Conservation (phyloP, 2,113 vertebrate species). For the Ceuthmochares aereus region DNA sequence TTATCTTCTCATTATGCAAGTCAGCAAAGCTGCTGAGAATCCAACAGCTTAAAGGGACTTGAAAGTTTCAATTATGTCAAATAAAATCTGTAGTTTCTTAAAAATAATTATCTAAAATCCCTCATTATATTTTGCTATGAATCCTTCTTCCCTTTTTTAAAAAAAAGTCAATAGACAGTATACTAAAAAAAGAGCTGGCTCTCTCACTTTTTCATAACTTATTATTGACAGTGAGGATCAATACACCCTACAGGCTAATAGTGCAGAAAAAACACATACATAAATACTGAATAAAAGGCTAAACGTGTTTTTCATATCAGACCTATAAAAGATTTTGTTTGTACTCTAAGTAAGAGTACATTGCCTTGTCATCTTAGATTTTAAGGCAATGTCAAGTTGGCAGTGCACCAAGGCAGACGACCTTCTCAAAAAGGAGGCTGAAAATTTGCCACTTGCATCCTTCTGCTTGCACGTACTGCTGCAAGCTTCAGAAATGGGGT, state of each 20-base stretch:
- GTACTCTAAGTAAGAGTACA: neutral
- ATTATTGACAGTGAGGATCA: neutral
- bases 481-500: neutral
- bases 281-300: neutral
- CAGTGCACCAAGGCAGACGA: neutral
- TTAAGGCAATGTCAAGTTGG: neutral
- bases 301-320: neutral
- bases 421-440: neutral
- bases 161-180: neutral
- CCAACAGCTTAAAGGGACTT: neutral
- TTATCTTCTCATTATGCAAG: neutral
- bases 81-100: neutral
- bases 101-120: slow-evolving; percentile 7
- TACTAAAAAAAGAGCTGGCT: neutral
- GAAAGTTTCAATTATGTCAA: neutral
- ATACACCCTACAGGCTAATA: neutral
- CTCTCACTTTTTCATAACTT: neutral
- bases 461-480: accelerated
- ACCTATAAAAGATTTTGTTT: neutral
- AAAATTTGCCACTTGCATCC: neutral
- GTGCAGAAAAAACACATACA: neutral
- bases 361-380: neutral
- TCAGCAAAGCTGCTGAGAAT: neutral
- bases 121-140: neutral
- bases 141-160: neutral